phyloP scores from a whole-genome alignment of 2,113 vertebrate genomes.

The Galemys pyrenaicus region DNA sequence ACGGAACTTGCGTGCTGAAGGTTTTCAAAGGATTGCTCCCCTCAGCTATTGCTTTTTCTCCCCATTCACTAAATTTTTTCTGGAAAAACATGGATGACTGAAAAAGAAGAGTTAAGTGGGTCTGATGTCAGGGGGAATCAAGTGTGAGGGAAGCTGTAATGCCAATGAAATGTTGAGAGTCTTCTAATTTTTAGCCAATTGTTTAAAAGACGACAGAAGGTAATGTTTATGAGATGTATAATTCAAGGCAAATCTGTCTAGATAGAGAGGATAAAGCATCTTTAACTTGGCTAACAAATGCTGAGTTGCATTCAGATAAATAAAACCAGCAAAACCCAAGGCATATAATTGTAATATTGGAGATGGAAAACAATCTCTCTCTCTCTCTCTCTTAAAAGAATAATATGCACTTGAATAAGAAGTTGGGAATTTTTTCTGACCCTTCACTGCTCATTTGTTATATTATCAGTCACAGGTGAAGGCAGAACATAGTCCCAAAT shows the following conservation, averaged over 20 bases:
- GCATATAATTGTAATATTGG: slow-evolving; percentile 70
- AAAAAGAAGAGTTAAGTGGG: slow-evolving; percentile 66
- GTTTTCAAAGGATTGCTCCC: neutral
- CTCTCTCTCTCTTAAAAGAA: slow-evolving; percentile 68
- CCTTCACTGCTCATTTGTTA: slow-evolving; percentile 72
- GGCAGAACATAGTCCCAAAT: slow-evolving; percentile 60
- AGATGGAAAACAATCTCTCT: slow-evolving; percentile 65
- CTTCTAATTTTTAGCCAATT: slow-evolving; percentile 84
- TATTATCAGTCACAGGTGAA: slow-evolving; percentile 67
- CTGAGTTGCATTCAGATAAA: slow-evolving; percentile 76
- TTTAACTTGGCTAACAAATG: slow-evolving; percentile 84
- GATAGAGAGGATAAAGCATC: slow-evolving; percentile 82
- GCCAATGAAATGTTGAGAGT: slow-evolving; percentile 71
- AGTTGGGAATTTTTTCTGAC: slow-evolving; percentile 72
- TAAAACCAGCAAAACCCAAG: slow-evolving; percentile 72
- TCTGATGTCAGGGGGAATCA: slow-evolving; percentile 29
- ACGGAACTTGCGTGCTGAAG: no score
- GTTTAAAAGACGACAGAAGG: slow-evolving; percentile 83
- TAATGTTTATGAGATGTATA: slow-evolving; percentile 84
- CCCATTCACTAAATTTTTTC: slow-evolving; percentile 72
- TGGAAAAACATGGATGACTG: slow-evolving; percentile 61
- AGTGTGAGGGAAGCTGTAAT: slow-evolving; percentile 58
- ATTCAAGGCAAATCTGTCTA: slow-evolving; percentile 85
- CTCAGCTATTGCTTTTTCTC: slow-evolving; percentile 1
- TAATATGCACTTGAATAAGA: slow-evolving; percentile 65